These are phyloP conservation scores for Siniperca obscura DNA, from an alignment of 2,797 vertebrate genomes.

Conservation along the genomic window DNA sequence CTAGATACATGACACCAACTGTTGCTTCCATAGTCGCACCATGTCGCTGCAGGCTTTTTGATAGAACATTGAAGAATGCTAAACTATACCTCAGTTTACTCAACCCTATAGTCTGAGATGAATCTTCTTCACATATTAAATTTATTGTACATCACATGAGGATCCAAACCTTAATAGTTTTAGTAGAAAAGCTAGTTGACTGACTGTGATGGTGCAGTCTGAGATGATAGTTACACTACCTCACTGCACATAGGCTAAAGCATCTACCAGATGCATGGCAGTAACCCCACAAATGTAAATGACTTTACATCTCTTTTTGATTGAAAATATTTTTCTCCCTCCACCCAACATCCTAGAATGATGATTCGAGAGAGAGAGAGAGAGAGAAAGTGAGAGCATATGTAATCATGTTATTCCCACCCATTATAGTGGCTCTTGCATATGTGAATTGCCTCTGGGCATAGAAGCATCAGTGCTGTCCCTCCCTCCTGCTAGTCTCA, in stretches of 20 bases:
- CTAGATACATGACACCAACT: constrained; percentile 57
- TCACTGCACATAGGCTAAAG: background rate
- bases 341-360: background rate
- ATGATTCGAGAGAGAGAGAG: background rate
- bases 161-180: background rate
- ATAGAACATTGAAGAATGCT: constrained; percentile 6
- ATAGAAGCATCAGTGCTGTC: background rate
- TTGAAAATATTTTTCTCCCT: background rate
- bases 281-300: background rate
- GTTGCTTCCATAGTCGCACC: constrained; percentile 63
- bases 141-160: background rate
- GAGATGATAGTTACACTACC: background rate
- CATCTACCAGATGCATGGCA: background rate
- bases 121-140: background rate
- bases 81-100: background rate
- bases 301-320: background rate
- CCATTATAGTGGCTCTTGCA: constrained; percentile 46
- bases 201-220: background rate
- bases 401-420: constrained; percentile 32
- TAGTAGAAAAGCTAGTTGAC: background rate
- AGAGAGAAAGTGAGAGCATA: no score
- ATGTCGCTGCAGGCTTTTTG: background rate
- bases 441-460: constrained; percentile 36
- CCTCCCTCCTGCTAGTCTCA: background rate
- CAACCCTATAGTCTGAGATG: background rate